Base-by-base conservation (phyloP, 1,140 invertebrate genomes). In the Phocides pigmalion region DNA sequence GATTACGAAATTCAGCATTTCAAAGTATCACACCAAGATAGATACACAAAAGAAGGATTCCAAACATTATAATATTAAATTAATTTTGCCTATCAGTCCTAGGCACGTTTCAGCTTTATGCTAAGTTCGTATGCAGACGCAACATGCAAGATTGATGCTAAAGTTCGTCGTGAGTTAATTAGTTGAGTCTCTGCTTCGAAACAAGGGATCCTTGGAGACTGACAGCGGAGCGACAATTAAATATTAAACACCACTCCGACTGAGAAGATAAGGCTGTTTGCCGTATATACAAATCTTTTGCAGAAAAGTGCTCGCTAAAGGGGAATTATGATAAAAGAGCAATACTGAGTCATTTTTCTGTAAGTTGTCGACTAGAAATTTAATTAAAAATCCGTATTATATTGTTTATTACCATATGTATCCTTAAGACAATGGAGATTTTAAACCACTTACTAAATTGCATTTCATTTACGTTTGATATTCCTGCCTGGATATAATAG, bases 61-160 rank as follows among this genome's bases (percentile, higher is more conserved):
- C 44, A 47, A 47, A 25, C 44, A 25, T 16, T 41, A 41, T 47
- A 44, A 12, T 44, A 44, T n/a, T n/a, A n/a, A 44, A 47, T 47
- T 47, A 47, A 47, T 11, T 47, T 47, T 44, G n/a, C 12, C 16
- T 44, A n/a, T 44, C 15, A 44, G 41, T 0, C 3, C 20, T 17
- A 17, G 6, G 16, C 41, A 19, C 41, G 17, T 17, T 44, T 35
- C 2, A n/a, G 4, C 9, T n/a, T 35, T 2, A 12, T 35, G 4
- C 32, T 12, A 39, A 14, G 12, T 14, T 39, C 12, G 35, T 12
- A 35, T n/a, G 9, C 28, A 32, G 28, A 35, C 9, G 32, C 32
- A 2, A 22, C 32, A 35, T 35, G 25, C 32, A n/a, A 35, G 32
- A 11, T 35, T n/a, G n/a, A 35, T 35, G 17, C 9, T 17, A 9